phyloP scores from a whole-genome alignment of 2,888 invertebrate species.

The Oxycera nigricornis region DNA sequence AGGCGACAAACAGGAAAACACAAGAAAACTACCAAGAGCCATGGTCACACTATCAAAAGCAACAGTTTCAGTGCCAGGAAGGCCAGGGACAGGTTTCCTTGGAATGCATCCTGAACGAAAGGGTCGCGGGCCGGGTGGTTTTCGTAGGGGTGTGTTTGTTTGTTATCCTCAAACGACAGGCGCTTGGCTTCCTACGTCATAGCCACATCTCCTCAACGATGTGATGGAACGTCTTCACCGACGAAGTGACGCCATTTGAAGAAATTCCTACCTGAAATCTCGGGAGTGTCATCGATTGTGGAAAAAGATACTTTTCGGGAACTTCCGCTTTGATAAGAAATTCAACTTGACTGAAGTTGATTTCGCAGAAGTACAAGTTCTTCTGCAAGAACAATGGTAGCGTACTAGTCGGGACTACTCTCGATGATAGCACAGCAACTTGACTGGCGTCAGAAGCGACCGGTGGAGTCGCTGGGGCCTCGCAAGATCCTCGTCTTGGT shows the following conservation, averaged over 20 bases:
- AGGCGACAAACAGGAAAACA: constrained; percentile 22
- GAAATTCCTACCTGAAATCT: neutral
- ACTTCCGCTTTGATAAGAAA: constrained; percentile 10
- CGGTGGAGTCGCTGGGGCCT: neutral
- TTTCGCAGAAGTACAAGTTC: neutral
- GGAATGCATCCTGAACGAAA: neutral
- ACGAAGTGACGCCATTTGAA: neutral
- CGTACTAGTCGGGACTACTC: neutral
- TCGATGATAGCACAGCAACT: constrained; percentile 1
- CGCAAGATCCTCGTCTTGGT: neutral
- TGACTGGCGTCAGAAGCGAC: constrained; percentile 1
- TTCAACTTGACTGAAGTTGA: neutral
- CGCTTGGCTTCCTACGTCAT: constrained; percentile 18
- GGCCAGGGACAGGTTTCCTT: constrained; percentile 18
- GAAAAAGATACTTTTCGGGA: neutral
- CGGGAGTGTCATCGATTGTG: neutral
- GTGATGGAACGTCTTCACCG: constrained; percentile 7
- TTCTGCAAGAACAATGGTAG: neutral
- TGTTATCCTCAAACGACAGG: neutral
- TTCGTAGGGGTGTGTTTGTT: neutral
- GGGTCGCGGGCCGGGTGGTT: neutral
- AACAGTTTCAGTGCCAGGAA: constrained; percentile 31
- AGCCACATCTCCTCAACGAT: neutral
- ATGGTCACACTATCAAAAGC: constrained; percentile 3
- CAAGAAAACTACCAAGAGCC: constrained; percentile 11